These are phyloP conservation scores for Edolisoma coerulescens DNA, from an alignment of 2,113 vertebrate genomes.

Conservation along the genomic window DNA sequence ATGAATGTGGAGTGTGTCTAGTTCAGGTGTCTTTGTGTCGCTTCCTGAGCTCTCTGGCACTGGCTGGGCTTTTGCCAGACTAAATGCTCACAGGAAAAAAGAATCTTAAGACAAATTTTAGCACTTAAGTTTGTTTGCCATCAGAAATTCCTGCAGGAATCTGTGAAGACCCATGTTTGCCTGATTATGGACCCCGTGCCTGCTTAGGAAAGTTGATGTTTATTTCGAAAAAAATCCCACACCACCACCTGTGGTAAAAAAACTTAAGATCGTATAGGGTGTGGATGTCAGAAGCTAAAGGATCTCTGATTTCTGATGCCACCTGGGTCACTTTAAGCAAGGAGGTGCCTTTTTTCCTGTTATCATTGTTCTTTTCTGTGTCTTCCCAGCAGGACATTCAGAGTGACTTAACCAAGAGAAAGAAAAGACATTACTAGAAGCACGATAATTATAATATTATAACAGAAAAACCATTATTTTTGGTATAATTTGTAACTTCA, in stretches of 20 bases:
- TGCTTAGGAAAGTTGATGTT: background rate
- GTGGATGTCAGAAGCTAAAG: background rate
- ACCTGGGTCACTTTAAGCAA: background rate
- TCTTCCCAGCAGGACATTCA: background rate
- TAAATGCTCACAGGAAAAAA: background rate
- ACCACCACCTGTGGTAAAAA: background rate
- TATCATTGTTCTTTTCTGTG: background rate
- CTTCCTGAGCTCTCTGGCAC: background rate
- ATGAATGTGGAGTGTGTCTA: background rate
- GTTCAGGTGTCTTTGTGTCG: background rate
- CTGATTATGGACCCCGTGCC: background rate
- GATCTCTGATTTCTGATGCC: background rate
- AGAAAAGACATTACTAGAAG: background rate
- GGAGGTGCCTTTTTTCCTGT: background rate
- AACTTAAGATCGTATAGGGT: accelerated
- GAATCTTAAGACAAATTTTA: background rate
- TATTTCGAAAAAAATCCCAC: background rate
- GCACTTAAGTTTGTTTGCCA: background rate
- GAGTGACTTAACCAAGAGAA: background rate
- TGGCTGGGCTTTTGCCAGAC: background rate
- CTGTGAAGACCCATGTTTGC: background rate
- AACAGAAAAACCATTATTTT: background rate
- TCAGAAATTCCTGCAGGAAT: background rate
- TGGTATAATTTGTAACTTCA: background rate
- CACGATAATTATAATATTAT: background rate